Evolutionary conservation across 2,797 vertebrate genomes (phyloP).

Genomic region (Sebastes steindachneri): DNA sequence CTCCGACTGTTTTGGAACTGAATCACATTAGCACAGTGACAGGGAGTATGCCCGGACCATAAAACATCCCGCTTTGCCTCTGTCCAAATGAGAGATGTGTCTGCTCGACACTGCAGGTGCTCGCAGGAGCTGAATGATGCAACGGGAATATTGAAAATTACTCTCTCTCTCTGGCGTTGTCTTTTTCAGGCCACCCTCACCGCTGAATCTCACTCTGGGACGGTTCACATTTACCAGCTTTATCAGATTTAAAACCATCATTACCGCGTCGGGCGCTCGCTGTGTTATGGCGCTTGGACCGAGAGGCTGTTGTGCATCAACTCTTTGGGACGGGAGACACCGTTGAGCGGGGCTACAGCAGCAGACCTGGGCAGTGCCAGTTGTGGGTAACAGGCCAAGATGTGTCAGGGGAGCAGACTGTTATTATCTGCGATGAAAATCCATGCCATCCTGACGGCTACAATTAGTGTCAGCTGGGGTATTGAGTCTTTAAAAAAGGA

Average conservation of each 20-base stretch:
- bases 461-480: constrained; percentile 88
- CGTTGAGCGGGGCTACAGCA: constrained; percentile 6
- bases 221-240: constrained; percentile 38
- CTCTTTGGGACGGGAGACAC: constrained; percentile 23
- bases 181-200: constrained; percentile 33
- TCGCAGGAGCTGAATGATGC: constrained; percentile 72
- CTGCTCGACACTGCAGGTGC: constrained; percentile 74
- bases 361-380: constrained; percentile 68
- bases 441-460: constrained; percentile 82
- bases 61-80: constrained; percentile 75
- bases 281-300: constrained; percentile 33
- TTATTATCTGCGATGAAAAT: constrained; percentile 87
- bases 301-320: constrained; percentile 29
- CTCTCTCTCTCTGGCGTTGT: constrained; percentile 46
- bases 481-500: constrained; percentile 86
- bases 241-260: constrained; percentile 48
- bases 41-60: constrained; percentile 71
- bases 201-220: constrained; percentile 32
- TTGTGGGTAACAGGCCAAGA: constrained; percentile 76
- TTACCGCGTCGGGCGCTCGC: constrained; percentile 3
- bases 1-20: constrained; percentile 78
- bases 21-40: constrained; percentile 80
- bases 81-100: constrained; percentile 79
- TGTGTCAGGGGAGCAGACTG: constrained; percentile 82
- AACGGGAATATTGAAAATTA: constrained; percentile 73